These are phyloP conservation scores for Charanyca ferruginea DNA, from an alignment of 2,888 invertebrate species.

Conservation along the genomic window DNA sequence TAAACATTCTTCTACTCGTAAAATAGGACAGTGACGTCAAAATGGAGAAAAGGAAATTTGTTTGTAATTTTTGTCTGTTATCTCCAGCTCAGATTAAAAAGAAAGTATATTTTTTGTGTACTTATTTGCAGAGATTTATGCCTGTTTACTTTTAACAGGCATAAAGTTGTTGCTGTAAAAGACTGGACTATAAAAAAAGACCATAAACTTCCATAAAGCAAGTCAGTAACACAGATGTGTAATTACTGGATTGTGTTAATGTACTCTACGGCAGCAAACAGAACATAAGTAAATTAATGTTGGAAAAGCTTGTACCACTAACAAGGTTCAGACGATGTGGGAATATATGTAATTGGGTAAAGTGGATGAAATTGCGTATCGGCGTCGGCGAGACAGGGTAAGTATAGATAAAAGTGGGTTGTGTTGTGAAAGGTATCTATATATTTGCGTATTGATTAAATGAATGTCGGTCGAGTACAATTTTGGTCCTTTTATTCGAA, in stretches of 20 bases:
- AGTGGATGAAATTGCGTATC: slow-evolving; percentile 46
- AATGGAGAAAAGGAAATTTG: slow-evolving; percentile 3
- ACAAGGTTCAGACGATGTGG: slow-evolving; percentile 29
- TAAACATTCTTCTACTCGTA: slow-evolving; percentile 1
- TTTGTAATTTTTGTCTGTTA: too few relatives aligned
- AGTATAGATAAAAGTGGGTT: slow-evolving; percentile 25
- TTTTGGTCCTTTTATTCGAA: neutral
- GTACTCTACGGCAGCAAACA: slow-evolving; percentile 29
- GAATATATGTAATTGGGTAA: slow-evolving; percentile 49
- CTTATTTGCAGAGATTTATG: neutral
- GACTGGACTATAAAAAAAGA: slow-evolving; percentile 36
- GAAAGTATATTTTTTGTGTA: slow-evolving; percentile 12
- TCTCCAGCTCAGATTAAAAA: slow-evolving; percentile 2
- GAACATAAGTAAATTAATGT: slow-evolving; percentile 24
- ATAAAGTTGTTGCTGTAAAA: slow-evolving; percentile 18
- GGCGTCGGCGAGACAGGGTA: neutral
- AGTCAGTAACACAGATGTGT: slow-evolving; percentile 28
- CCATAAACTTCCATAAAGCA: slow-evolving; percentile 21
- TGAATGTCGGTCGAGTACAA: neutral
- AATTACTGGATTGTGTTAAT: slow-evolving; percentile 46
- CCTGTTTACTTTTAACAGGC: slow-evolving; percentile 2
- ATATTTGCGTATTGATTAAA: slow-evolving; percentile 14
- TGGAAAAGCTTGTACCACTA: slow-evolving; percentile 25
- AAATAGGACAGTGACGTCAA: slow-evolving; percentile 23
- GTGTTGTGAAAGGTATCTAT: slow-evolving; percentile 14